Evolutionary conservation across 2,113 vertebrate genomes (phyloP).

Genomic region (Axis porcinus): DNA sequence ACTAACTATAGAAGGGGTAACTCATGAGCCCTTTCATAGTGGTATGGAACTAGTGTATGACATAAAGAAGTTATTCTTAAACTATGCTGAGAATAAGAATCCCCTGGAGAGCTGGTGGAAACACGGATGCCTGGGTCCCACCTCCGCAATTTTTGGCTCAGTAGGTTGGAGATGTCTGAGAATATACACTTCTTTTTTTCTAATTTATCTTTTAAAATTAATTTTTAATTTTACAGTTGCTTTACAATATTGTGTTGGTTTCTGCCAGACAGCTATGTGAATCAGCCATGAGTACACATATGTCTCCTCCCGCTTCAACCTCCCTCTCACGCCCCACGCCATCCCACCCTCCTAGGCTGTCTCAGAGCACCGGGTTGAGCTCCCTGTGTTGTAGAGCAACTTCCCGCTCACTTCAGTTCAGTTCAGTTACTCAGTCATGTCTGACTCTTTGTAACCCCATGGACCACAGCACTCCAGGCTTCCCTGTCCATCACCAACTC

Average conservation of each 20-base stretch:
- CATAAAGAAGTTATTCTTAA: neutral
- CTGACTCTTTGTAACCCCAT: neutral
- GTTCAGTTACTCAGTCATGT: neutral
- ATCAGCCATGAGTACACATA: neutral
- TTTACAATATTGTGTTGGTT: neutral
- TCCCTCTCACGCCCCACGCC: neutral
- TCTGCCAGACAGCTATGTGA: neutral
- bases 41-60: neutral
- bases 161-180: neutral
- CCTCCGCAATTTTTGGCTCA: neutral
- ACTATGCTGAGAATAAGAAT: neutral
- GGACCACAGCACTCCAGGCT: neutral
- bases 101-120: neutral
- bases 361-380: neutral
- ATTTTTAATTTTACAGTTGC: neutral
- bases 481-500: neutral
- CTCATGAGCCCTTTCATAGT: neutral
- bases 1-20: neutral
- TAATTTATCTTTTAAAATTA: neutral
- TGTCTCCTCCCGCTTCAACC: neutral
- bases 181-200: neutral
- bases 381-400: neutral
- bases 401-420: neutral
- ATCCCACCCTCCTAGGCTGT: neutral
- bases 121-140: neutral